Evolutionary conservation across 2,113 vertebrate genomes (phyloP).

Genomic region (Seriola dumerili): DNA sequence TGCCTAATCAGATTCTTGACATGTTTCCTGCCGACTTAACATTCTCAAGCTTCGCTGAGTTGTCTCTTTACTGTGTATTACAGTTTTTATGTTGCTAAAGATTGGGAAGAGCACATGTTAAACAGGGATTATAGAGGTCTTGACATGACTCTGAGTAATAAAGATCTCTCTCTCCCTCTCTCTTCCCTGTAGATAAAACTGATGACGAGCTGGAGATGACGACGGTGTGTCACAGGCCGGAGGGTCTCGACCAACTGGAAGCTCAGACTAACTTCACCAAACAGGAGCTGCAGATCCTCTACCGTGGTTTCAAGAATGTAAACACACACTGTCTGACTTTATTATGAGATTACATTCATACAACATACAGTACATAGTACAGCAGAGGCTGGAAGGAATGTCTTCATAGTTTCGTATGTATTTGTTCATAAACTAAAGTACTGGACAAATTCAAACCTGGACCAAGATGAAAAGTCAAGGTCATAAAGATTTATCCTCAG

Average conservation of each 20-base stretch:
- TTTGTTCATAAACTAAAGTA: neutral
- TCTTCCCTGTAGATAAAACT: conserved; percentile 88
- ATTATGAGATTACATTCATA: neutral
- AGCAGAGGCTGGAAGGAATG: neutral
- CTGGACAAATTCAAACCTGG: neutral
- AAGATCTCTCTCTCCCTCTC: neutral
- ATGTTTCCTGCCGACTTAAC: conserved; percentile 20
- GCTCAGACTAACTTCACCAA: conserved; percentile 97
- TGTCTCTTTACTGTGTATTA: conserved; percentile 15
- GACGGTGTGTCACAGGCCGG: conserved; percentile 93
- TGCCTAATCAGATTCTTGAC: conserved; percentile 26
- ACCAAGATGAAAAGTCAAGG: neutral
- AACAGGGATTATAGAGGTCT: neutral
- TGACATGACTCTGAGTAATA: neutral
- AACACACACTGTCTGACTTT: conserved; percentile 31
- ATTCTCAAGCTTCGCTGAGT: conserved; percentile 13
- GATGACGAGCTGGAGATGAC: conserved; percentile 98
- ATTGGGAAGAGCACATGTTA: neutral
- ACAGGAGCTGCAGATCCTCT: conserved; percentile 97
- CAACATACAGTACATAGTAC: neutral
- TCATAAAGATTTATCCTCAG: neutral
- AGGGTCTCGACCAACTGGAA: conserved; percentile 95
- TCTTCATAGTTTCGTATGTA: neutral
- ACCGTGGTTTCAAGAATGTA: conserved; percentile 99
- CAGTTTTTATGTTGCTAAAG: neutral